A percentile compares a stretch with the other conserved stretches of the same genome.
phyloP scores from a whole-genome alignment of 1,140 invertebrate genomes.

The Cotesia glomerata region DNA sequence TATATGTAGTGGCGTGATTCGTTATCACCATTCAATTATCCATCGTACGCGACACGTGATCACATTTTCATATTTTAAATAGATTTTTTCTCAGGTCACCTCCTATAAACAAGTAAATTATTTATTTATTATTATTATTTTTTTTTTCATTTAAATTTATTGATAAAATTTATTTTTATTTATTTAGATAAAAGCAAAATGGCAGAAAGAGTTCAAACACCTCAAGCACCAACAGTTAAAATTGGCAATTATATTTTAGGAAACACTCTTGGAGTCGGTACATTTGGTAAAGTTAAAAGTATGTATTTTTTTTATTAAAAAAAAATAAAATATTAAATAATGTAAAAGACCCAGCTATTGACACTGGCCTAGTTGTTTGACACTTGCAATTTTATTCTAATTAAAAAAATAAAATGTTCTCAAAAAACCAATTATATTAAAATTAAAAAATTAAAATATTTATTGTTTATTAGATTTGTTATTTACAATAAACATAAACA shows the following conservation, averaged over 20 bases:
- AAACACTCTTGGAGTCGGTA: conserved; percentile 88
- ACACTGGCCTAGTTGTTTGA: no score
- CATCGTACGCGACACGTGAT: not conserved
- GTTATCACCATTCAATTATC: not conserved
- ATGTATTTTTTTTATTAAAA: conserved; percentile 40
- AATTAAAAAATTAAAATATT: no score
- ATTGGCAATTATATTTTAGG: conserved; percentile 93
- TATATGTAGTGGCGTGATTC: conserved; percentile 9
- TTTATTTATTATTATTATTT: not conserved
- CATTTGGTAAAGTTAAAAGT: conserved; percentile 96
- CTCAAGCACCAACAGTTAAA: conserved; percentile 82
- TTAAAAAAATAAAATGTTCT: no score
- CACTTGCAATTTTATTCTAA: no score
- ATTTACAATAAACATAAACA: no score
- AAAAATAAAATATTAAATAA: conserved; percentile 20
- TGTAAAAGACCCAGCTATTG: no score
- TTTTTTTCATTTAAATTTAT: not conserved
- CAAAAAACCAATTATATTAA: no score
- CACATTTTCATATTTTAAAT: not conserved
- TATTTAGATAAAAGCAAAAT: conserved; percentile 50
- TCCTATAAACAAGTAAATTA: not conserved
- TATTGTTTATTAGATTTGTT: no score
- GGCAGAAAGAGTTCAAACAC: conserved; percentile 67
- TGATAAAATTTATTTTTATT: not conserved
- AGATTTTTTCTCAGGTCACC: not conserved